Base-by-base conservation (phyloP, 2,113 vertebrate genomes). In the Phodopus roborovskii region DNA sequence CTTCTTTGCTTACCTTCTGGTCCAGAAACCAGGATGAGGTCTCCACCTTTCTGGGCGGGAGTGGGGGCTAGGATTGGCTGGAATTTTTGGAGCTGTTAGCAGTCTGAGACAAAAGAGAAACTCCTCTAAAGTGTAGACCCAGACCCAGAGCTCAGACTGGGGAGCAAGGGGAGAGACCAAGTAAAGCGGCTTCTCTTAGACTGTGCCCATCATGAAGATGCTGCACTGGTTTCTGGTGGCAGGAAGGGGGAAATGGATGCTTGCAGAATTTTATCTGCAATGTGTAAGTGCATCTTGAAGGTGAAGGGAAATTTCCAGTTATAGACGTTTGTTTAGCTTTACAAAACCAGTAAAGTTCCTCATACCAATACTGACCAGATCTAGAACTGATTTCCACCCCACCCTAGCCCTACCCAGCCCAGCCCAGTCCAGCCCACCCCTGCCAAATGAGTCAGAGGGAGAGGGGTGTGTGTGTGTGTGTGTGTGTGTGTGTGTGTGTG, bases 1-100 rank as follows among this genome's bases (percentile, higher is more conserved):
- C 16, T 4, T n/a, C 58, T 88, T 94, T 92, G 88, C 95, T 92
- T 36, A 89, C 92, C 96, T 97, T 96, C 92, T 93, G 68, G 50
- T 42, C 10, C 10, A 7, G 71, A 62, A 93, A 88, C 39, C n/a
- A 78, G 26, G 50, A 60, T 93, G 36, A 96, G 70, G 62, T 91
- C 78, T 68, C 81, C 19, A 50, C 92, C 15, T 79, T 79, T 58
- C 3, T 75, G n/a, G 84, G 94, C n/a, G 33, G 79, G 42, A 50
- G 3, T 16, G 19, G 53, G 84, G 66, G 11, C 6, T 20, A 60
- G 75, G 58, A 7, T 50, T 12, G 85, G 36, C 12, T 30, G 33
- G 85, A 39, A 17, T 53, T 3, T 56, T 73, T 74, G 75, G 75
- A 50, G 16, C 73, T 56, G 36, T 83, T 60, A 73, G 48, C 22